Conservation (phyloP, 1,140 invertebrate genomes). For the Brachionus manjavacas region DNA sequence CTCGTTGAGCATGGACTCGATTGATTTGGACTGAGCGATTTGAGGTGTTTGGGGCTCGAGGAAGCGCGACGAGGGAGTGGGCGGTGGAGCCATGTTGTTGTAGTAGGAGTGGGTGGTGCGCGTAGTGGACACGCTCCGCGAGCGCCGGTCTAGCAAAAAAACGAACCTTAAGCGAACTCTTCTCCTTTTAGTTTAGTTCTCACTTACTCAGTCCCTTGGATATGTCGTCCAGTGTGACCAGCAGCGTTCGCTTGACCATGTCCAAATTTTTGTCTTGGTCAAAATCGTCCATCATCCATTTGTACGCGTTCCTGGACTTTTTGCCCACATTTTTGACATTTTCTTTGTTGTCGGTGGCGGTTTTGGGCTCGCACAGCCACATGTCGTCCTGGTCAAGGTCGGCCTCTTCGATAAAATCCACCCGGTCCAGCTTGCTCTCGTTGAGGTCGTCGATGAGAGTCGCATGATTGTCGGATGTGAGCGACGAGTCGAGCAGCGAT, state of each 20-base stretch:
- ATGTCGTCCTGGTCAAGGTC: background rate
- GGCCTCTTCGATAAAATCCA: background rate
- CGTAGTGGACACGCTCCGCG: constrained; percentile 12
- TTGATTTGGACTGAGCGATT: constrained; percentile 28
- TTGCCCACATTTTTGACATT: background rate
- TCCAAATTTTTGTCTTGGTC: constrained; percentile 33
- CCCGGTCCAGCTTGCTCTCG: background rate
- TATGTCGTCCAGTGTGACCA: constrained; percentile 23
- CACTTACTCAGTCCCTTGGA: constrained; percentile 26
- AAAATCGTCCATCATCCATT: constrained; percentile 37
- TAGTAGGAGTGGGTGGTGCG: background rate
- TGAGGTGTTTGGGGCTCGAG: background rate
- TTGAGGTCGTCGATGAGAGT: background rate
- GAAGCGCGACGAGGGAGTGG: background rate
- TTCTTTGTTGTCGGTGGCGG: background rate
- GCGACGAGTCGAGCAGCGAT: background rate
- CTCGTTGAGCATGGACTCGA: constrained; percentile 38
- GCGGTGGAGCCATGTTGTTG: background rate
- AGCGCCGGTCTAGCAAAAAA: background rate
- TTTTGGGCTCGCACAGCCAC: background rate
- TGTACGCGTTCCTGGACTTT: background rate
- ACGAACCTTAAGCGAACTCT: background rate
- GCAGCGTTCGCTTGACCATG: constrained; percentile 13
- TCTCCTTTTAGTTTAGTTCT: background rate
- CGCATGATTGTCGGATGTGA: background rate